Conservation (phyloP, 2,113 vertebrate species). For the Capreolus pygargus region DNA sequence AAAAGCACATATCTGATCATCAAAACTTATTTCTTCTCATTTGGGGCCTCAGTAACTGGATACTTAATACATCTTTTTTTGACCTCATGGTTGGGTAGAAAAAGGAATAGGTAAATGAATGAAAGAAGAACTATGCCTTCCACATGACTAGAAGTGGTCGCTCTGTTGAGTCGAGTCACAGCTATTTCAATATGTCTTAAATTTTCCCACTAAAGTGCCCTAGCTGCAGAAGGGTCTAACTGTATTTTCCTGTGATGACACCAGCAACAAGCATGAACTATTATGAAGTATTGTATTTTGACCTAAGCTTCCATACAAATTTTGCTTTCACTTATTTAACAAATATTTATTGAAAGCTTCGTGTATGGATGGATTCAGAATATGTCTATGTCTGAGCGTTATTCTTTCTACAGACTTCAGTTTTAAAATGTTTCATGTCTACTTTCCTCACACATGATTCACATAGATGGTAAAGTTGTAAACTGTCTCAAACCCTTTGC, state of each 20-base stretch:
- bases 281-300: neutral
- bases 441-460: neutral
- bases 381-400: neutral
- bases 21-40: neutral
- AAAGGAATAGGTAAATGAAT: neutral
- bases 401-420: neutral
- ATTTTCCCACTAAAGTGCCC: neutral
- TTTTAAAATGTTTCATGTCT: neutral
- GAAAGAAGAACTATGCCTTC: neutral
- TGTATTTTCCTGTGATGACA: neutral
- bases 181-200: neutral
- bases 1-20: neutral
- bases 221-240: neutral
- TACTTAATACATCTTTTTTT: neutral
- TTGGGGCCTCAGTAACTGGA: neutral
- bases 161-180: neutral
- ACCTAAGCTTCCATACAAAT: neutral
- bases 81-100: neutral
- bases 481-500: neutral
- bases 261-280: neutral
- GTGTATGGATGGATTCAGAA: neutral
- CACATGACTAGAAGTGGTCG: neutral
- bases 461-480: neutral
- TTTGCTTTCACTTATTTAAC: conserved; percentile 18
- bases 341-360: neutral